phyloP scores from a whole-genome alignment of 2,888 invertebrate genomes.

The Aphodius granarius region DNA sequence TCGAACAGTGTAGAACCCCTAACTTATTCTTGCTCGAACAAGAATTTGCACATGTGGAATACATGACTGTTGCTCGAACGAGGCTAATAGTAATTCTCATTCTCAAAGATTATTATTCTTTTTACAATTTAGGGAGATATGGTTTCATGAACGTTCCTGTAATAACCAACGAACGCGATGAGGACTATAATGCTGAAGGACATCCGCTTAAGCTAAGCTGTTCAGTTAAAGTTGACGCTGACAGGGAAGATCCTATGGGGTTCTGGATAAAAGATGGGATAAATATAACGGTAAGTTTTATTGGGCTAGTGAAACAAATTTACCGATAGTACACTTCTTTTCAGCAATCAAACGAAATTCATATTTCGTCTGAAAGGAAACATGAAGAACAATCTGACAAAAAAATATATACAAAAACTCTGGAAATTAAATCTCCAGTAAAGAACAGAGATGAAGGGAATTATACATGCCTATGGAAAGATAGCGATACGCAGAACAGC shows the following conservation, averaged over 20 bases:
- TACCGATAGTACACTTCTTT: no score
- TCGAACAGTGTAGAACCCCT: no score
- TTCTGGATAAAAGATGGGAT: slow-evolving; percentile 10
- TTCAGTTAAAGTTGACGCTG: slow-evolving; percentile 13
- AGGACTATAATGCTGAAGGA: slow-evolving; percentile 1
- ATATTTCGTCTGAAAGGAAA: no score
- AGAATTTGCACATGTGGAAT: no score
- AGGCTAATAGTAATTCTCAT: not conserved
- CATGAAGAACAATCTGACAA: no score
- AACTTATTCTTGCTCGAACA: no score
- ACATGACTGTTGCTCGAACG: no score
- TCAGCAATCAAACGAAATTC: no score
- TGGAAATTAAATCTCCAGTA: not conserved
- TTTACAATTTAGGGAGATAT: not conserved
- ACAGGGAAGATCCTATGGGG: slow-evolving; percentile 17
- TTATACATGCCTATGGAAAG: slow-evolving; percentile 46
- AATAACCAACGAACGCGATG: not conserved
- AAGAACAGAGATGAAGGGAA: slow-evolving; percentile 40
- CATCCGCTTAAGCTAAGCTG: not conserved
- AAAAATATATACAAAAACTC: not conserved
- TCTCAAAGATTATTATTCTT: no score
- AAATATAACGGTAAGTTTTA: slow-evolving; percentile 1
- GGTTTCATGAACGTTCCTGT: not conserved
- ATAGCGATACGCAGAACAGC: slow-evolving; percentile 39
- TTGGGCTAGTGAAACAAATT: no score